Evolutionary conservation across 2,888 invertebrate genomes (phyloP), one percentile per base, ranked within the genome.

Genomic region (Xanthorhoe designata): DNA sequence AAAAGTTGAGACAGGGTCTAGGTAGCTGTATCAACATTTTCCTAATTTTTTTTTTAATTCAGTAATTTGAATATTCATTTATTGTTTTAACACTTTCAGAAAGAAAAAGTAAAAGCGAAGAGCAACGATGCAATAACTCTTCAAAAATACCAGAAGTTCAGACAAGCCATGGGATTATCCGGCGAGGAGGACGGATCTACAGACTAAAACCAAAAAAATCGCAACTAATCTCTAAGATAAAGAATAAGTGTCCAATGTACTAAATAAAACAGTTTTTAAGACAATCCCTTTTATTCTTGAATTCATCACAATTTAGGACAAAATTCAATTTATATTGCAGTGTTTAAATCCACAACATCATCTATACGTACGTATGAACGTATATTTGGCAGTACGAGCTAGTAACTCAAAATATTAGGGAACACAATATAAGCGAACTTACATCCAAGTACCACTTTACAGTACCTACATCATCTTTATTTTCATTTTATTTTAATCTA

Each of bases 401-500:
- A n/a, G n/a, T 24, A 24, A 24, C 24, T 42, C 42, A 13, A 42
- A 42, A 42, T 42, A 38, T 5, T 38, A 42, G 1, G 42, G 42
- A 15, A 47, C 17, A 17, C 7, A 47, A 13, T 13, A 42, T 38
- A 38, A 9, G 2, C 9, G 10, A 38, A 38, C 10, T 42, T 4
- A 42, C 13, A 42, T n/a, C 35, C 6, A 53, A 18, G 17, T 38
- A 54, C 32, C 7, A 32, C 32, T 32, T 32, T 32, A 7, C n/a
- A n/a, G n/a, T n/a, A n/a, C n/a, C n/a, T n/a, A n/a, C 32, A 32
- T 32, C 32, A 32, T 32, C 32, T 32, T 32, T 6, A 7, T 32
- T 7, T 32, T 32, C 4, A 24, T 32, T 35, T 18, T 7, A 8
- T 45, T 66, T 94, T 90, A 97, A 70, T 97, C 97, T 70, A 96